Evolutionary conservation across 2,888 invertebrate genomes (phyloP).

Genomic region (Dolichopus griseipennis): DNA sequence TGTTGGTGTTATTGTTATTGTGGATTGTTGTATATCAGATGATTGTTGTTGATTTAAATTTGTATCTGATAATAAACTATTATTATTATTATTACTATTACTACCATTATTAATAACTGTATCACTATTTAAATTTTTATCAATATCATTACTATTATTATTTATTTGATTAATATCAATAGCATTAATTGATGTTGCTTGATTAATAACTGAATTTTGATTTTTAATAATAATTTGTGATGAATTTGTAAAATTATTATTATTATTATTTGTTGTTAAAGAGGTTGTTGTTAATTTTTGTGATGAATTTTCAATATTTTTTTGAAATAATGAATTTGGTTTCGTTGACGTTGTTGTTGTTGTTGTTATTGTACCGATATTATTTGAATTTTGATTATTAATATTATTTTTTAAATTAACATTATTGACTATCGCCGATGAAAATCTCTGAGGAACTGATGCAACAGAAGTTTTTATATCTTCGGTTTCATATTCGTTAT

Average conservation of each 20-base stretch:
- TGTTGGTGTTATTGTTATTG: too few species aligned
- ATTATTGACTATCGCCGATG: slow-evolving; percentile 20
- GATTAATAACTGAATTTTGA: slow-evolving; percentile 3
- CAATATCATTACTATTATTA: neutral
- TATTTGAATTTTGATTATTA: neutral
- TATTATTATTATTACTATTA: neutral
- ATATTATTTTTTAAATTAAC: slow-evolving; percentile 8
- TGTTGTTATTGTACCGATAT: neutral
- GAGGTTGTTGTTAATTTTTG: neutral
- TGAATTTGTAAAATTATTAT: neutral
- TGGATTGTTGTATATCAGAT: neutral
- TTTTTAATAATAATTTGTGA: slow-evolving; percentile 1
- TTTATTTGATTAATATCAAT: neutral
- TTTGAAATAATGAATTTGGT: neutral
- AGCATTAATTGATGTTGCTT: neutral
- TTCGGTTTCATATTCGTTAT: neutral
- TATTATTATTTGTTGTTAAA: neutral
- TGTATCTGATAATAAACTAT: neutral
- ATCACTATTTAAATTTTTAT: neutral
- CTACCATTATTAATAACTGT: neutral
- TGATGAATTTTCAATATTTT: neutral
- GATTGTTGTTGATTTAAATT: neutral
- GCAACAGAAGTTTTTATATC: neutral
- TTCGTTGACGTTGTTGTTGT: neutral
- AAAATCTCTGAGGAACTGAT: slow-evolving; percentile 15